Evolutionary conservation across 2,113 vertebrate genomes (phyloP).

Genomic region (Rissa tridactyla): DNA sequence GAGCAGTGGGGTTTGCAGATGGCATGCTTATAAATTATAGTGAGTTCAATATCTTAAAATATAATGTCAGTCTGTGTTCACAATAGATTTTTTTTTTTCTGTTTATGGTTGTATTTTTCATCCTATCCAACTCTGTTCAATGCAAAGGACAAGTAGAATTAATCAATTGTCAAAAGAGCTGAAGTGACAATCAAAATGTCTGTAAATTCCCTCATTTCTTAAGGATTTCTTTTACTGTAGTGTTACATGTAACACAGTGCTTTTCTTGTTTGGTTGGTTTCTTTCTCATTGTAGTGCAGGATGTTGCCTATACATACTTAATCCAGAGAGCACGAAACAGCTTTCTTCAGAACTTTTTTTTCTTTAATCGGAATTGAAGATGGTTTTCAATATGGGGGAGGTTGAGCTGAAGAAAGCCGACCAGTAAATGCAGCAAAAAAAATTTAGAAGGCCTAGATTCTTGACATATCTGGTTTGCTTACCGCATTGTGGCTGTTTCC

Average conservation of each 20-base stretch:
- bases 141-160: not conserved
- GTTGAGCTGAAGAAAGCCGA: not conserved
- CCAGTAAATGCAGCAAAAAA: slow-evolving; percentile 14
- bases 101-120: not conserved
- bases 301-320: not conserved
- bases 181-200: not conserved
- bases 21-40: not conserved
- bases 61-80: not conserved
- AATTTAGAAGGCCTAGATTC: not conserved
- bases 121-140: not conserved
- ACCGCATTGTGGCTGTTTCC: not conserved
- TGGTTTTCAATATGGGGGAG: slow-evolving; percentile 33
- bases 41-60: slow-evolving; percentile 4
- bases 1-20: not conserved
- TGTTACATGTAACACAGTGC: not conserved
- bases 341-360: not conserved
- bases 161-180: not conserved
- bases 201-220: not conserved
- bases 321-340: not conserved
- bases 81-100: not conserved
- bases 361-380: not conserved
- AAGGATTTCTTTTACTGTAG: not conserved
- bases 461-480: not conserved
- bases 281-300: not conserved
- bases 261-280: not conserved